Conservation (phyloP, 2,888 invertebrate genomes). For the Eilema griseolum region DNA sequence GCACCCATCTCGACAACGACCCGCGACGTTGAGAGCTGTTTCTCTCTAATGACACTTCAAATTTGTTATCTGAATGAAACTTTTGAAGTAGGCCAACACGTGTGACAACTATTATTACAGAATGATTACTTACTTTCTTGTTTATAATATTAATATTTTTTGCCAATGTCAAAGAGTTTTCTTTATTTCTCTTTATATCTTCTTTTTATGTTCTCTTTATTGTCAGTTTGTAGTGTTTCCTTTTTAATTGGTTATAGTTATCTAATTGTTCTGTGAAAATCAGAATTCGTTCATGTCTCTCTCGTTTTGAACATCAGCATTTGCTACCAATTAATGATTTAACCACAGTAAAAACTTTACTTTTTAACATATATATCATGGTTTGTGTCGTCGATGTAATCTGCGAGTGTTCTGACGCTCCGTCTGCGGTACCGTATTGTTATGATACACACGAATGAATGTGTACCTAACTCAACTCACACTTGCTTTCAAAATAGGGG, state of each 20-base stretch:
- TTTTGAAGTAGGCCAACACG: conserved; percentile 46
- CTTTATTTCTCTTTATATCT: neutral
- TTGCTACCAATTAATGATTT: neutral
- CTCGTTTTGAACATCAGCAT: neutral
- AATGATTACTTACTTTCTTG: neutral
- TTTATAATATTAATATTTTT: neutral
- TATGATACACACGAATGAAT: conserved; percentile 21
- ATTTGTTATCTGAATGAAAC: conserved; percentile 52
- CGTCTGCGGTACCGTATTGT: conserved; percentile 7
- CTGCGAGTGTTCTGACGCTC: conserved; percentile 18
- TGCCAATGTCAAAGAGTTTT: neutral
- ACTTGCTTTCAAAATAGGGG: conserved; percentile 19
- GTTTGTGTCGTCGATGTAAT: neutral
- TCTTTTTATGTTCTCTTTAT: too few relatives aligned
- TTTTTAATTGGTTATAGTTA: neutral
- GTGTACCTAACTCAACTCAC: conserved; percentile 12
- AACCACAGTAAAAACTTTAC: neutral
- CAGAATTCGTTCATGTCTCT: neutral
- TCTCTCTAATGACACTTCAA: conserved; percentile 53
- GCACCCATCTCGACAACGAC: conserved; percentile 34
- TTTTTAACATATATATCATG: neutral
- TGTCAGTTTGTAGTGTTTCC: too few relatives aligned
- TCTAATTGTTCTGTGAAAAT: neutral
- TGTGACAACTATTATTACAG: conserved; percentile 32
- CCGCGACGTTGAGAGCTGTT: conserved; percentile 30